Evolutionary conservation across 2,888 invertebrate species (phyloP), one percentile per base, ranked within the genome.

Genomic region (Neocrepidodera transversa): DNA sequence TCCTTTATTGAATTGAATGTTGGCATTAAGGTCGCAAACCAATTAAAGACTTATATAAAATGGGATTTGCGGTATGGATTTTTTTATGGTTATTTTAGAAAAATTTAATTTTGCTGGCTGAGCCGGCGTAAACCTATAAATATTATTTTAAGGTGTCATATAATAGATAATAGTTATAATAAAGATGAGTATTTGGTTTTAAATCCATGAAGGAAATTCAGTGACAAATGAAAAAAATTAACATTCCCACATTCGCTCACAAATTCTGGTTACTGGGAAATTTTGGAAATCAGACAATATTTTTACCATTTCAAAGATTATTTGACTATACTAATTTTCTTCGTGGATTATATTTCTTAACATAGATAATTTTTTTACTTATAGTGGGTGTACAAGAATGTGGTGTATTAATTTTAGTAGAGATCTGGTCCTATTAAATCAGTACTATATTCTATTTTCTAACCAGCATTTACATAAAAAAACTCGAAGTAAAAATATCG

Each of bases 21-120:
- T 11, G 38, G 38, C 17, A 17, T 17, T 38, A 38, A 10, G 4
- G 2, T 32, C 11, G 11, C 13, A 13, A 32, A 23, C 6, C 17
- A 38, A n/a, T 8, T 16, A 4, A 17, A 16, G 8, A 13, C 3
- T 38, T 1, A 16, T 38, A 8, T 38, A 38, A 4, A 10, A 17
- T 7, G 8, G 3, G 8, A 2, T 38, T 10, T 17, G 4, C 8
- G 38, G 38, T 14, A 7, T 16, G 2, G 11, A 32, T 32, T 32
- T 32, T 32, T 13, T 16, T 38, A 13, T 14, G 7, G 6, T 16
- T 16, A 7, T 51, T 48, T 38, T 36, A 17, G 11, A 17, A 1
- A 49, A 49, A 20, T 17, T 20, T 11, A 36, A 28, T 2, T 26
- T 47, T 28, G 40, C 40, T 51, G 40, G 40, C 51, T 51, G 40